Base-by-base conservation (phyloP, 2,113 vertebrate species). In the Gobius niger region DNA sequence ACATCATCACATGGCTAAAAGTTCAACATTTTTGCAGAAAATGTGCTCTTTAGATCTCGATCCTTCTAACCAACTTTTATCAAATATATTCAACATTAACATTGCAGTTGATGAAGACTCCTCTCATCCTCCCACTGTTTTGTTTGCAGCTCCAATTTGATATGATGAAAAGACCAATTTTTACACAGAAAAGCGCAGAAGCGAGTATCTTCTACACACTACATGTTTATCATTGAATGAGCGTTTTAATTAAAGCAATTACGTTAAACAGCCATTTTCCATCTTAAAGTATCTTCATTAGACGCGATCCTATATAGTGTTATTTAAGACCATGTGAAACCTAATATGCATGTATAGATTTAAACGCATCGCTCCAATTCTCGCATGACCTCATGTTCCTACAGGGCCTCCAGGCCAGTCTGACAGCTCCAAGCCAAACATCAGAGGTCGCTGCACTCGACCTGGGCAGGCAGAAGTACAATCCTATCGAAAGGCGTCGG, bases 401-500 rank as follows among this genome's bases (percentile, higher is more conserved):
- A 41, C 11, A 10, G 60, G 49, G 65, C 24, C 65, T 64, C 50
- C 34, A 12, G 19, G n/a, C 47, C 14, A 9, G 46, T 63, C 19
- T 72, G 50, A 64, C 75, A 61, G 56, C 52, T 54, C 60, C 73
- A 75, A 18, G 51, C 51, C 66, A 70, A 73, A 47, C 65, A 78
- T 65, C 47, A 60, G 69, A 85, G 68, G 73, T 85, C 60, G 1
- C 78, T 72, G 64, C 50, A 65, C 63, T 54, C 41, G 65, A 73
- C 68, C 73, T 75, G 24, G 52, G 53, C 56, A 53, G 63, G 54
- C 75, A 79, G 80, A 78, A 81, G 69, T 68, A 72, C 81, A 73
- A 63, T 84, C 81, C 81, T 70, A 50, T 70, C 73, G 79, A 82
- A 67, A 72, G 51, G 56, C 63, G 56, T 70, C 72, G 44, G 65